Percentiles rank a stretch among this genome's conserved stretches.
Conservation (phyloP, 2,888 invertebrate genomes). For the Hesperia comma region DNA sequence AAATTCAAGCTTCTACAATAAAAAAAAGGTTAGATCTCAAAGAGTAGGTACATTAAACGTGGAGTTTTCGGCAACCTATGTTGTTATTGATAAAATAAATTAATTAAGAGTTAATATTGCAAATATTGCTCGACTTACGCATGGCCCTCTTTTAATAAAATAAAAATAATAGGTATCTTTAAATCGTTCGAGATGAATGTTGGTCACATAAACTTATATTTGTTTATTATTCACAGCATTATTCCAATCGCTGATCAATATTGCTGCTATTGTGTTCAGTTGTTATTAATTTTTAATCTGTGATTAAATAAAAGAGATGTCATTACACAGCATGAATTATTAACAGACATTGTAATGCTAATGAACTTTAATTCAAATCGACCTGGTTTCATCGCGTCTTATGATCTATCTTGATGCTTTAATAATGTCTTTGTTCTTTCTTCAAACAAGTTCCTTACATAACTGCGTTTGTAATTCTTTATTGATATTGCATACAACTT, state of each 20-base stretch:
- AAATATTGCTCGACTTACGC: too few relatives aligned
- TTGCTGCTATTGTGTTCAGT: background rate
- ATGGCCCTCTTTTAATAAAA: too few relatives aligned
- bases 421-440: background rate
- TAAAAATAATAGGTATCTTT: background rate
- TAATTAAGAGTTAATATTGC: too few relatives aligned
- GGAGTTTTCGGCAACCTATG: too few relatives aligned
- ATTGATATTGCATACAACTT: background rate
- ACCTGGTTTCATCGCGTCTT: background rate
- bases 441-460: background rate
- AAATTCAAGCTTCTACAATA: too few relatives aligned
- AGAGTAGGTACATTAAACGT: too few relatives aligned
- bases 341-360: conserved; percentile 3
- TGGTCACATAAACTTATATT: background rate
- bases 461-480: background rate
- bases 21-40: too few relatives aligned
- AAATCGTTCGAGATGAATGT: background rate
- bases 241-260: background rate
- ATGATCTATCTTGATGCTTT: background rate
- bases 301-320: background rate
- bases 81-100: too few relatives aligned
- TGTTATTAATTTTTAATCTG: background rate
- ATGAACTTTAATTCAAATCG: conserved; percentile 6
- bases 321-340: background rate
- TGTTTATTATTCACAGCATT: background rate